These are phyloP conservation scores for Eptesicus fuscus DNA, from an alignment of 2,113 vertebrate species.

Conservation along the genomic window DNA sequence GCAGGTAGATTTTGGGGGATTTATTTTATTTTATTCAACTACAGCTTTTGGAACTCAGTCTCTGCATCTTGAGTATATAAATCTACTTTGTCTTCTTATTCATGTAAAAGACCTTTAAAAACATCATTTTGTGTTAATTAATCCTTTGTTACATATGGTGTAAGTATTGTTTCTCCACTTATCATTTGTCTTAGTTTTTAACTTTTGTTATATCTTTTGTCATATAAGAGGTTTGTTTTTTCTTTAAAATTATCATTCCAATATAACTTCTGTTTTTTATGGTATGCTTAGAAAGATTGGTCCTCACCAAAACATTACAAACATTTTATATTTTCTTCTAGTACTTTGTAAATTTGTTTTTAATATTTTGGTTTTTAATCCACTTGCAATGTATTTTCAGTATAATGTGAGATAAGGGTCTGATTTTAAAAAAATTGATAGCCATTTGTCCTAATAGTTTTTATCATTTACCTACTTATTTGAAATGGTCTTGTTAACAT, in stretches of 20 bases:
- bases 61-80: background rate
- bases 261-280: background rate
- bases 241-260: background rate
- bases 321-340: background rate
- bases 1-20: background rate
- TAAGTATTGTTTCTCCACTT: background rate
- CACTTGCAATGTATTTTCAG: background rate
- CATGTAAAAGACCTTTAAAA: background rate
- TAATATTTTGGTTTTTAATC: constrained; percentile 8
- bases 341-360: constrained; percentile 18
- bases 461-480: background rate
- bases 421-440: background rate
- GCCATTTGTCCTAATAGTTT: background rate
- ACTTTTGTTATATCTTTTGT: background rate
- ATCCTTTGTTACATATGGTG: background rate
- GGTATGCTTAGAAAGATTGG: background rate
- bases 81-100: background rate
- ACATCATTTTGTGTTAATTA: background rate
- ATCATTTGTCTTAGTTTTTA: background rate
- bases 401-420: background rate
- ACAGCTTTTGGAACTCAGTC: background rate
- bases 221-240: background rate
- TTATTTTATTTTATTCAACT: constrained; percentile 17
- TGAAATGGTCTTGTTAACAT: background rate
- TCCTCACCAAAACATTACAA: background rate